These are phyloP conservation scores for Rallus crepitans DNA, from an alignment of 2,797 vertebrate genomes.

Conservation along the genomic window DNA sequence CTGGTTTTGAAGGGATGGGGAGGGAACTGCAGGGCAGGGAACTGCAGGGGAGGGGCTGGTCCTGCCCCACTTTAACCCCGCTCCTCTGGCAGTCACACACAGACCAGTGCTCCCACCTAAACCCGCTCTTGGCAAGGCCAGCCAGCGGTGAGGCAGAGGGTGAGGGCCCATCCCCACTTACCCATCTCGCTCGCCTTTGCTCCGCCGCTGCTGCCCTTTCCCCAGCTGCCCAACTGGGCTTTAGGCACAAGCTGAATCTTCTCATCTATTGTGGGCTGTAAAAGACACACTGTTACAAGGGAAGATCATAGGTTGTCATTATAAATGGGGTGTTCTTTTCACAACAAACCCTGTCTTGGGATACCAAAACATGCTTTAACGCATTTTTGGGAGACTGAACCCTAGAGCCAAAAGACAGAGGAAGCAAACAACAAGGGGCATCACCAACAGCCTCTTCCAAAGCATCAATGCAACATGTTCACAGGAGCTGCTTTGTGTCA, in stretches of 20 bases:
- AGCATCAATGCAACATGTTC: not conserved
- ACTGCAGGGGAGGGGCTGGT: not conserved
- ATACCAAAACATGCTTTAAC: not conserved
- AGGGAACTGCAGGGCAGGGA: not conserved
- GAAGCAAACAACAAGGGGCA: not conserved
- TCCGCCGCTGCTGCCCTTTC: slow-evolving; percentile 98
- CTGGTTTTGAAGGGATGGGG: fast-evolving
- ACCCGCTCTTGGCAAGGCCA: fast-evolving
- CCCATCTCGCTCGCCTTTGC: slow-evolving; percentile 95
- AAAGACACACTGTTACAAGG: not conserved
- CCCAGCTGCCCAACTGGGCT: slow-evolving; percentile 95
- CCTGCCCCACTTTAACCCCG: not conserved
- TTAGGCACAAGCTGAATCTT: slow-evolving; percentile 98
- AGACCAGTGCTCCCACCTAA: not conserved
- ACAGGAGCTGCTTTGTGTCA: not conserved
- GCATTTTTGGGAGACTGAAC: not conserved
- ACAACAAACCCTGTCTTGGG: not conserved
- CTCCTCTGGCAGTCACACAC: not conserved
- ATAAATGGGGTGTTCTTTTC: not conserved
- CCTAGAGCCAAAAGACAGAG: not conserved
- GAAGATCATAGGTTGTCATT: fast-evolving
- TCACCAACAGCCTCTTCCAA: not conserved
- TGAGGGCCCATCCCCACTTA: slow-evolving; percentile 57
- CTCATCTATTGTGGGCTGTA: slow-evolving; percentile 96
- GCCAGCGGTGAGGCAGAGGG: not conserved